phyloP scores from a whole-genome alignment of 2,113 vertebrate genomes.

The Corydoras maculifer region DNA sequence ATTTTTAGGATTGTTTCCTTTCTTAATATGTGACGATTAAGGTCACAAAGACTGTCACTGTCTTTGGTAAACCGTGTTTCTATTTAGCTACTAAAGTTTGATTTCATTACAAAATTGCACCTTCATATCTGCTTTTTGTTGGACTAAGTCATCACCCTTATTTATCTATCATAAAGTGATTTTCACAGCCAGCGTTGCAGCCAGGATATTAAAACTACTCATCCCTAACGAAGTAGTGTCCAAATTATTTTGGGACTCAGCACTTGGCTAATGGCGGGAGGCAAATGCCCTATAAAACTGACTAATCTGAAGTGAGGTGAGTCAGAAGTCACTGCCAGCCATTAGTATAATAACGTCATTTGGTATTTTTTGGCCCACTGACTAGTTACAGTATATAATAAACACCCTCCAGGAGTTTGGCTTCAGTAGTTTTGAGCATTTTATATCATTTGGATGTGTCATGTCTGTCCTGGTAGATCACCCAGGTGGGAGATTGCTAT shows the following conservation, averaged over 20 bases:
- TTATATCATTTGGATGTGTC: conserved; percentile 34
- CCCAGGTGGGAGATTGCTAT: conserved; percentile 33
- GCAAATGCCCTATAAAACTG: conserved; percentile 31
- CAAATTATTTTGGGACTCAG: conserved; percentile 39
- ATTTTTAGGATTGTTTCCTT: no score
- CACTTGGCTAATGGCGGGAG: conserved; percentile 33
- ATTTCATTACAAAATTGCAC: background rate
- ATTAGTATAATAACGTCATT: conserved; percentile 55
- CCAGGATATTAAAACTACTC: conserved; percentile 26
- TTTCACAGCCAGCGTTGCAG: conserved; percentile 24
- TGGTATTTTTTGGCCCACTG: conserved; percentile 38
- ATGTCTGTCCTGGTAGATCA: conserved; percentile 52
- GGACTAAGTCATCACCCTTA: conserved; percentile 33
- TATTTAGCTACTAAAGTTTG: no score
- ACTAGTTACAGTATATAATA: conserved; percentile 22
- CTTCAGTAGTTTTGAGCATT: no score
- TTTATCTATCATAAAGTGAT: conserved; percentile 33
- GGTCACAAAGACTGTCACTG: no score
- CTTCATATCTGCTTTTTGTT: background rate
- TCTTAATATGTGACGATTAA: no score
- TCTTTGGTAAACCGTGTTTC: no score
- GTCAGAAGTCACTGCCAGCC: conserved; percentile 35
- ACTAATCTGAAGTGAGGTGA: conserved; percentile 34
- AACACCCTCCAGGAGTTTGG: conserved; percentile 24
- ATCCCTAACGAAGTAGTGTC: conserved; percentile 32